A percentile compares a stretch with the other conserved stretches of the same genome.
These are phyloP conservation scores for Drosophila mulleri DNA, from an alignment of 2,888 invertebrate genomes.

Conservation along the genomic window DNA sequence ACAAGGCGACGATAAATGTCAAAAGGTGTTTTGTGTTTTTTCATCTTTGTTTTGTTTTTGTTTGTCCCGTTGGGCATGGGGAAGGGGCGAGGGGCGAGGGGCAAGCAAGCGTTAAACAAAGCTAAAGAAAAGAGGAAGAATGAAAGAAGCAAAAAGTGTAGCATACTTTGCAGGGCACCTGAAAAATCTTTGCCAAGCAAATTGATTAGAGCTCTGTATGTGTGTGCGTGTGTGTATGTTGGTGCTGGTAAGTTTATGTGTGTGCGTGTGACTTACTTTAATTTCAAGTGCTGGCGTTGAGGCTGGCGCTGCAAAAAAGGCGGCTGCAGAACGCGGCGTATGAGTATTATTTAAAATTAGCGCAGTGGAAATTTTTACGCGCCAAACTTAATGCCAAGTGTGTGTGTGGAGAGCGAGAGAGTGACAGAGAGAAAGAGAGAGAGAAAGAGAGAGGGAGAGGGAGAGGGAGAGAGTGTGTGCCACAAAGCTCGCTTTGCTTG, in stretches of 20 bases:
- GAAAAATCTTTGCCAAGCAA: slow-evolving; percentile 56
- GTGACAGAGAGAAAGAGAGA: too few species aligned
- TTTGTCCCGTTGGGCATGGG: not conserved
- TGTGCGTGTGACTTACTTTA: slow-evolving; percentile 40
- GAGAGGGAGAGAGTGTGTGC: not conserved
- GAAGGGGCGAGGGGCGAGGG: not conserved
- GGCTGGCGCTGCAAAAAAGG: slow-evolving; percentile 33
- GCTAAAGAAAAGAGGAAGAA: not conserved
- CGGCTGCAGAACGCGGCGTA: slow-evolving; percentile 64
- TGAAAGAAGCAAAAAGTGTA: slow-evolving; percentile 33
- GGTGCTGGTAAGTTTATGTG: slow-evolving; percentile 1
- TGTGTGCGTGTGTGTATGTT: slow-evolving; percentile 2
- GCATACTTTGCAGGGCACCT: slow-evolving; percentile 55
- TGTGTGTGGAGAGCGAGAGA: not conserved
- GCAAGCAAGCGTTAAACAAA: slow-evolving; percentile 17
- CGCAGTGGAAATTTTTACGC: slow-evolving; percentile 57
- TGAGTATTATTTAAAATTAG: slow-evolving; percentile 70
- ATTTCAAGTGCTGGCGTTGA: slow-evolving; percentile 61
- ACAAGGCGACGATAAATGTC: slow-evolving; percentile 66
- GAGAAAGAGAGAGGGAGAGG: not conserved
- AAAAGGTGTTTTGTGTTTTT: slow-evolving; percentile 61
- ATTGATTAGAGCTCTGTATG: slow-evolving; percentile 61
- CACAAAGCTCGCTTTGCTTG: slow-evolving; percentile 55
- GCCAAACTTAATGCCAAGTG: slow-evolving; percentile 24
- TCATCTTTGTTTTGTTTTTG: not conserved